Conservation (phyloP, 2,888 invertebrate species). For the Cotesia congregata region DNA sequence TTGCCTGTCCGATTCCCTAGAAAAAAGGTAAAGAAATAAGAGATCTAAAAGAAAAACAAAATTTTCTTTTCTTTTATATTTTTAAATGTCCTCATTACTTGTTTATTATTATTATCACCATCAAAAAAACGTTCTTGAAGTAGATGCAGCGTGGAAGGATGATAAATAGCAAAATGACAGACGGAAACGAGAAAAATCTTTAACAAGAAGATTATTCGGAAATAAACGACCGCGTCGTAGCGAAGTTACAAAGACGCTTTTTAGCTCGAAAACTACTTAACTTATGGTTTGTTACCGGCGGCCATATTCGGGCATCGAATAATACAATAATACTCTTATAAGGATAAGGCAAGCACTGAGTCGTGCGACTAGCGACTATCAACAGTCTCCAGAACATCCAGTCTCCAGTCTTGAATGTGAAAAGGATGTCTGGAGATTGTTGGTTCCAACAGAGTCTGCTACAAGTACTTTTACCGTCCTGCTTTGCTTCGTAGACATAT, state of each 20-base stretch:
- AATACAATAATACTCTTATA: neutral
- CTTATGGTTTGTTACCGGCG: constrained; percentile 38
- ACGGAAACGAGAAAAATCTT: neutral
- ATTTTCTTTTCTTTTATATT: neutral
- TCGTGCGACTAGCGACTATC: neutral
- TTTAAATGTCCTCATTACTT: no score
- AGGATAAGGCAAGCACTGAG: neutral
- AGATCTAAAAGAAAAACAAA: constrained; percentile 28
- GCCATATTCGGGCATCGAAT: neutral
- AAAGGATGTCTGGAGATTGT: neutral
- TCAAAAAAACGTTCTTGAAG: no score
- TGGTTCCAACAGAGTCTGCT: neutral
- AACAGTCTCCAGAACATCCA: neutral
- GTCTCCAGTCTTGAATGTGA: neutral
- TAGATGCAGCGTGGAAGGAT: no score
- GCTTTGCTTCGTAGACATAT: neutral
- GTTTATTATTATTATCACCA: no score
- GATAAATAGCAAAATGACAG: neutral
- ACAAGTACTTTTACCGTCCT: neutral
- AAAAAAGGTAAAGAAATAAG: constrained; percentile 28
- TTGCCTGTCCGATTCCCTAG: constrained; percentile 37
- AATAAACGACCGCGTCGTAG: constrained; percentile 9
- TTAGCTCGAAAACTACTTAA: constrained; percentile 21
- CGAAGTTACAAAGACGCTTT: constrained; percentile 39
- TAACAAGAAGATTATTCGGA: neutral